Conservation (phyloP, 1,140 invertebrate genomes). For the Euglossa dilemma region DNA sequence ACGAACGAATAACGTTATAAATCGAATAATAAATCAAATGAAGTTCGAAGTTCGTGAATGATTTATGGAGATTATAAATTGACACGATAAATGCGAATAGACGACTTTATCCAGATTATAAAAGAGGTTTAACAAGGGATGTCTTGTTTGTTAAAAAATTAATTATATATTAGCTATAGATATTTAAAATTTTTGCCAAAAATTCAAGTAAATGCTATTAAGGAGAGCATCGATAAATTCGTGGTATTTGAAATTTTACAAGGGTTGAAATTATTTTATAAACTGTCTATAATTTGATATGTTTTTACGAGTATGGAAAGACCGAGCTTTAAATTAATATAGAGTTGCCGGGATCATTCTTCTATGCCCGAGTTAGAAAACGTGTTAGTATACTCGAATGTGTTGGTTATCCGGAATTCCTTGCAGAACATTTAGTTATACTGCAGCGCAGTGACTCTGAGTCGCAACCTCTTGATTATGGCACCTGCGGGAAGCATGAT, state of each 20-base stretch:
- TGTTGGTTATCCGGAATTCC: conserved; percentile 43
- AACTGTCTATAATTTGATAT: neutral
- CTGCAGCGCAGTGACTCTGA: conserved; percentile 48
- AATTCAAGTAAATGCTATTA: too few relatives aligned
- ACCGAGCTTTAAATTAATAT: neutral
- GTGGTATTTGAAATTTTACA: too few relatives aligned
- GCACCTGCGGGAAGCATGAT: conserved; percentile 73
- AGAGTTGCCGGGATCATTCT: neutral
- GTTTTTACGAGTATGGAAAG: neutral
- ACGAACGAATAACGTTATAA: neutral
- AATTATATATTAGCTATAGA: neutral
- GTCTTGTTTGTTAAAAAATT: neutral
- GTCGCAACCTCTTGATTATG: conserved; percentile 66
- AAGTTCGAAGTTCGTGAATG: neutral
- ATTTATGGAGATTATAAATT: neutral
- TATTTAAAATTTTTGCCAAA: neutral
- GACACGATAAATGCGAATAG: neutral
- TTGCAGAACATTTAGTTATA: conserved; percentile 68
- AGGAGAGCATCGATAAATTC: too few relatives aligned
- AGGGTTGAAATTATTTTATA: too few relatives aligned
- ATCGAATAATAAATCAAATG: neutral
- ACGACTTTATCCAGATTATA: neutral
- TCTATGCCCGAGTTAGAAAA: neutral
- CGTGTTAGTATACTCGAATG: neutral
- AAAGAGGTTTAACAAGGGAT: neutral